phyloP scores from a whole-genome alignment of 2,113 vertebrate genomes.

The Apteryx mantelli region DNA sequence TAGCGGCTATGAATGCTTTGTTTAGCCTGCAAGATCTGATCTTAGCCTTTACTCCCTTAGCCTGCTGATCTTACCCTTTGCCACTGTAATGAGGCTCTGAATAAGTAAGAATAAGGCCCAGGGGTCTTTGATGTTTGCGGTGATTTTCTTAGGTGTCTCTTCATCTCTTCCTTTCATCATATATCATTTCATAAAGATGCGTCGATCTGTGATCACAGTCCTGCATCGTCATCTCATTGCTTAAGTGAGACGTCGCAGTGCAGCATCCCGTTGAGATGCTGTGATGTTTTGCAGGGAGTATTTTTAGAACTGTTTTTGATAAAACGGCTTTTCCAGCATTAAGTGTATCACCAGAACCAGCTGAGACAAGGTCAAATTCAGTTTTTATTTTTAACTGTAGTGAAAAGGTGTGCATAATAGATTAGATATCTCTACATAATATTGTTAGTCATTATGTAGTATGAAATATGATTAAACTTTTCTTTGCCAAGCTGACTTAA shows the following conservation, averaged over 20 bases:
- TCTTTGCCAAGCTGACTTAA: not conserved
- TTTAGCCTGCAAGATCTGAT: not conserved
- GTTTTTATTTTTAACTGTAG: not conserved
- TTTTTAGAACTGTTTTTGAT: not conserved
- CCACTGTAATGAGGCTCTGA: not conserved
- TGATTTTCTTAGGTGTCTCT: not conserved
- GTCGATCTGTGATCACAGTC: not conserved
- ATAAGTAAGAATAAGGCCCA: not conserved
- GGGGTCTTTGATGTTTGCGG: not conserved
- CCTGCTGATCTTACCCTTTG: not conserved
- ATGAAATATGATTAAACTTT: not conserved
- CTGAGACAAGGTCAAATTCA: not conserved
- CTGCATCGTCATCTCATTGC: not conserved
- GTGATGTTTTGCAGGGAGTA: not conserved
- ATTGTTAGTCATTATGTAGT: not conserved
- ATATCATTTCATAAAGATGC: not conserved
- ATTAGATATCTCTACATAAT: not conserved
- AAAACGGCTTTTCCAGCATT: not conserved
- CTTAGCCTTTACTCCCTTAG: not conserved
- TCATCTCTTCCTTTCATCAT: not conserved
- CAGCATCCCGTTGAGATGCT: fast-evolving
- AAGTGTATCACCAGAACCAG: not conserved
- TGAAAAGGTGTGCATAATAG: not conserved
- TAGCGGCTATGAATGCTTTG: not conserved
- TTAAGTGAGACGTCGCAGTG: not conserved